Evolutionary conservation across 1,140 invertebrate species (phyloP), one percentile per base, ranked within the genome.

Genomic region (Drosophila subpulchrella): DNA sequence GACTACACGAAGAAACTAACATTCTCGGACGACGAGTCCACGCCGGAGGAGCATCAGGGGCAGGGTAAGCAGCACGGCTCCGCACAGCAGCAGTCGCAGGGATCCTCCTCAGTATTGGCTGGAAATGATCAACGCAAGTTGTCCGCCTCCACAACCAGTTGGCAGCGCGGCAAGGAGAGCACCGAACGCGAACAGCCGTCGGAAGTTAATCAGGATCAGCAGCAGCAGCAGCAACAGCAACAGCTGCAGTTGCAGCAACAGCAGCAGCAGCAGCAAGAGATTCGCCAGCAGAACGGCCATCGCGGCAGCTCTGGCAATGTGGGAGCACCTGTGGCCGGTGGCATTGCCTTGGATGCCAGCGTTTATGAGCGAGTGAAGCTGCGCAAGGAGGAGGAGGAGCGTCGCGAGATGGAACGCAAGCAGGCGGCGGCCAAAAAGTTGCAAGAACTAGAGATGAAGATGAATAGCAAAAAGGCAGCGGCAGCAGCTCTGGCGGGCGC

Each of bases 1-100:
- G 98, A 98, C 93, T 99, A 98, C 92, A 97, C 98, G 94, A 97
- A 98, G 93, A 98, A 98, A 93, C 93, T 99, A 73, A 95, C 96
- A 65, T 99, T 98, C 93, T 98, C 97, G 91, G 97, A 98, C 93
- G 97, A 98, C 78, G 98, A 98, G 93, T 90, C 93, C 8, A 94
- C 94, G 32, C 79, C 75, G 41, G 82, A 92, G 70, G 93, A 95
- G 24, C 67, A 81, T 38, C 66, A 74, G 48, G 73, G 54, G 5
- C 58, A 57, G 50, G 62, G 78, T 27, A 57, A 88, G 53, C 75
- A 60, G 50, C 84, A 53, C 34, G 11, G 34, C 11, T 39, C 61
- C 42, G 47, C n/a, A 36, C 78, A 78, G 17, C 58, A 27, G 41
- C 53, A 72, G 51, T 24, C 46, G 68, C 74, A 56, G 8, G 59